phyloP scores from a whole-genome alignment of 1,140 invertebrate species.

The Microplitis mediator region DNA sequence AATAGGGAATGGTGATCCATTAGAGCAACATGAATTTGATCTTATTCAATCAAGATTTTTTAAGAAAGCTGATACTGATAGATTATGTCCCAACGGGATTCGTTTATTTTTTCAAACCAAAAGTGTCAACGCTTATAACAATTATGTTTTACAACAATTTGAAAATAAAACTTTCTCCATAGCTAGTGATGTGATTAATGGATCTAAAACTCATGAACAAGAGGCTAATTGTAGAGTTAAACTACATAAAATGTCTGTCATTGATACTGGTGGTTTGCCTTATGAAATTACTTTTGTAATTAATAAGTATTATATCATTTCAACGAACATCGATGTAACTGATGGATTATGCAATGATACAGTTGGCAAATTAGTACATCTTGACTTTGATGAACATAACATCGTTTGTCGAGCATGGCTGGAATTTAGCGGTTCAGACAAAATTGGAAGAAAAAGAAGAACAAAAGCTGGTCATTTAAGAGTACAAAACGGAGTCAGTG shows the following conservation, averaged over 20 bases:
- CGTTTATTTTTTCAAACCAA: conserved; percentile 29
- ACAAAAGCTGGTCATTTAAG: conserved; percentile 21
- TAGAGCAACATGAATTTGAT: conserved; percentile 16
- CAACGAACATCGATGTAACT: conserved; percentile 28
- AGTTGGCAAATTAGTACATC: conserved; percentile 26
- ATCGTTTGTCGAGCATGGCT: conserved; percentile 27
- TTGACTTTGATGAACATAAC: conserved; percentile 17
- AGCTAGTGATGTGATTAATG: no score
- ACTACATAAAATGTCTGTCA: no score
- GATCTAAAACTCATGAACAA: no score
- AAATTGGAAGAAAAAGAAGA: no score
- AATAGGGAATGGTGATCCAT: conserved; percentile 36
- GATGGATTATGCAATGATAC: conserved; percentile 35
- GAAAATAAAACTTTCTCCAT: no score
- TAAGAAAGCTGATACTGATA: not conserved
- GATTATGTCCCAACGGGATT: conserved; percentile 26
- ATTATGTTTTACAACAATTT: no score
- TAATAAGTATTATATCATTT: conserved; percentile 32
- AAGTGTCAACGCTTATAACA: conserved; percentile 23
- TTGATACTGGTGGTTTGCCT: no score
- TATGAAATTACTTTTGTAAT: no score
- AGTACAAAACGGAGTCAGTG: conserved; percentile 22
- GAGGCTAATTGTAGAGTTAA: no score
- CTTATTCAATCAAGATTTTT: conserved; percentile 29
- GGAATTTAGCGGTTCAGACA: conserved; percentile 12